These are phyloP conservation scores for Notolabrus celidotus DNA, from an alignment of 2,797 vertebrate genomes.

Conservation along the genomic window DNA sequence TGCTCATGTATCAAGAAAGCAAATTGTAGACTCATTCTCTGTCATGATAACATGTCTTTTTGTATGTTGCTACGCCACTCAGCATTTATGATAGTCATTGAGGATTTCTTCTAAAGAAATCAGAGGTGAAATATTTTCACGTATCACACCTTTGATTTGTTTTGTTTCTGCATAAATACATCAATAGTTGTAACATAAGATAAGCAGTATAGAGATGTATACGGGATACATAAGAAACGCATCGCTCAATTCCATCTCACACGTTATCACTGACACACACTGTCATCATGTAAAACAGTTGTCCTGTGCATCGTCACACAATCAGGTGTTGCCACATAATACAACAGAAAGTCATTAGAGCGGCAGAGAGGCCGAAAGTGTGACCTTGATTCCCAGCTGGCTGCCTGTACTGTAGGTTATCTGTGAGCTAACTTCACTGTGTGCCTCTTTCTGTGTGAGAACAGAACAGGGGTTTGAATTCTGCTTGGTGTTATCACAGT, in stretches of 20 bases:
- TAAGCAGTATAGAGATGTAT: neutral
- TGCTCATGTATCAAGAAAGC: neutral
- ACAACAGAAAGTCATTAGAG: conserved; percentile 10
- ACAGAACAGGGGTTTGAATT: conserved; percentile 71
- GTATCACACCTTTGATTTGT: neutral
- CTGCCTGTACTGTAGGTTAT: conserved; percentile 49
- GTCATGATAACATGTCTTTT: too few relatives aligned
- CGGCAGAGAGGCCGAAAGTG: conserved; percentile 17
- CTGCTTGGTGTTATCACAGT: conserved; percentile 73
- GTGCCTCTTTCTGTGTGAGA: conserved; percentile 52
- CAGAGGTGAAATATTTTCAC: neutral
- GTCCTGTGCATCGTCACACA: neutral
- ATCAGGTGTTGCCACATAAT: neutral
- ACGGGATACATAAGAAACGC: neutral
- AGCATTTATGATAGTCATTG: neutral
- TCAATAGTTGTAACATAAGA: neutral
- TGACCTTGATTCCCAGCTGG: conserved; percentile 68
- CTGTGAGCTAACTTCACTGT: conserved; percentile 45
- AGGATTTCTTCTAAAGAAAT: neutral
- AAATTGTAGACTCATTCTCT: neutral
- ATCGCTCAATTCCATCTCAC: neutral
- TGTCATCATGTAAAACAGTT: neutral
- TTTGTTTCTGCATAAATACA: neutral
- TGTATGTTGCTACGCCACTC: neutral
- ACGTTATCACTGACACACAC: too few relatives aligned